Percentiles rank a stretch among this genome's conserved stretches.
Conservation (phyloP, 2,888 invertebrate species). For the Macaria notata region DNA sequence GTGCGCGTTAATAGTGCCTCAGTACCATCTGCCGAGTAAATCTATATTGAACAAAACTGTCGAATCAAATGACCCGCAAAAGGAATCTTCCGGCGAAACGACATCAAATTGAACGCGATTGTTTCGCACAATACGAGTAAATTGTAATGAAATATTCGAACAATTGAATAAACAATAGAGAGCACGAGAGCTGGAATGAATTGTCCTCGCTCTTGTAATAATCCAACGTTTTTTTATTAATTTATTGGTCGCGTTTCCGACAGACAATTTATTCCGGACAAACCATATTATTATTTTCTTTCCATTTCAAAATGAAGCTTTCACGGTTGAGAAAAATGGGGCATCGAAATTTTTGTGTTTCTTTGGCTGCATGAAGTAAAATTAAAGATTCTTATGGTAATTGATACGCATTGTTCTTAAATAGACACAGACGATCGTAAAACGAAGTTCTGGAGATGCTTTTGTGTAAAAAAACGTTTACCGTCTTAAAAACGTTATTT, state of each 20-base stretch:
- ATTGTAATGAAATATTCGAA: constrained; percentile 50
- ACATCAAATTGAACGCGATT: constrained; percentile 45
- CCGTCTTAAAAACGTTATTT: too few relatives aligned
- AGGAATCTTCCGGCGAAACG: constrained; percentile 39
- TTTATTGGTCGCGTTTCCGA: constrained; percentile 30
- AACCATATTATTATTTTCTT: constrained; percentile 9
- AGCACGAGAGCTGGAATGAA: constrained; percentile 31
- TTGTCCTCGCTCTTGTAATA: constrained; percentile 30
- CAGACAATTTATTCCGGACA: constrained; percentile 20
- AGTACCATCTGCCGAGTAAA: constrained; percentile 12
- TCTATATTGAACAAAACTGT: constrained; percentile 34
- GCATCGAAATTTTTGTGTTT: too few relatives aligned
- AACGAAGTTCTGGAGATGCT: too few relatives aligned
- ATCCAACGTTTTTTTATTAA: constrained; percentile 25
- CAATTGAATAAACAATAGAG: constrained; percentile 52
- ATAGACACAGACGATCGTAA: too few relatives aligned
- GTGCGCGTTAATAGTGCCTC: constrained; percentile 1
- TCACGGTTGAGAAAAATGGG: background rate
- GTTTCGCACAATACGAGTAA: constrained; percentile 59
- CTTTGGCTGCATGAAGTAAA: too few relatives aligned
- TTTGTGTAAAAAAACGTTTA: too few relatives aligned
- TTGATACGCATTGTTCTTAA: too few relatives aligned
- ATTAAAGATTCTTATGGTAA: too few relatives aligned
- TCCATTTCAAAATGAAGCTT: constrained; percentile 7
- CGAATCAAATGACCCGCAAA: constrained; percentile 46